Conservation (phyloP, 37 sponge, comb jelly and placozoan species). For the Halisarca cf. caerulea region DNA sequence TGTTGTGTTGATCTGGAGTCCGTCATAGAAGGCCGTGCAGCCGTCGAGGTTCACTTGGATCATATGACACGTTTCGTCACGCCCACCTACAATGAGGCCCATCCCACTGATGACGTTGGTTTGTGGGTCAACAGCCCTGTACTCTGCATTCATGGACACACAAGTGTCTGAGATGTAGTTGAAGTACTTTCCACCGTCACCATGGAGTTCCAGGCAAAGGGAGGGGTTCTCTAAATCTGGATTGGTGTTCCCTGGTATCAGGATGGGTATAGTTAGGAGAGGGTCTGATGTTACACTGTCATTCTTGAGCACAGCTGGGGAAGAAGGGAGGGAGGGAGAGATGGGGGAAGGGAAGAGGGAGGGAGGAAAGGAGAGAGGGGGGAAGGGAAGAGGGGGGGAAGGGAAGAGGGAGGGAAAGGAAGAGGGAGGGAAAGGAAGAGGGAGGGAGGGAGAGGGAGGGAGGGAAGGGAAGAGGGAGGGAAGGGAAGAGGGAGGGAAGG, state of each 20-base stretch:
- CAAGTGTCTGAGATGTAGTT: neutral
- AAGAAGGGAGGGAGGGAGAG: too few relatives aligned
- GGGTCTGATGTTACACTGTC: neutral
- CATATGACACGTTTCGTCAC: neutral
- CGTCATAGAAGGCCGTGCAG: neutral
- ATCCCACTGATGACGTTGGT: neutral
- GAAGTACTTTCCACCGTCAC: neutral
- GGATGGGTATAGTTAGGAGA: neutral
- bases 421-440: too few relatives aligned
- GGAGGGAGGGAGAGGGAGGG: too few relatives aligned
- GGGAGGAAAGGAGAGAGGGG: too few relatives aligned
- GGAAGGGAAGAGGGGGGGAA: too few relatives aligned
- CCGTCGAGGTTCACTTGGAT: neutral
- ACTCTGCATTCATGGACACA: neutral
- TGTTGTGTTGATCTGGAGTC: neutral
- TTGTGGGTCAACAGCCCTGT: neutral
- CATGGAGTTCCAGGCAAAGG: constrained; percentile 15
- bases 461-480: too few relatives aligned
- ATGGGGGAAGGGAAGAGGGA: too few relatives aligned
- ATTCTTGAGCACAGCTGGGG: neutral
- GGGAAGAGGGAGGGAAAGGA: too few relatives aligned
- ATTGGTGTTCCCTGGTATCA: neutral
- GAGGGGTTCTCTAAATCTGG: neutral
- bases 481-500: too few relatives aligned
- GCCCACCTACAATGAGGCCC: neutral